Percentiles rank a stretch among this genome's conserved stretches.
phyloP scores from a whole-genome alignment of 2,113 vertebrate species.

The Cygnus buccinator region DNA sequence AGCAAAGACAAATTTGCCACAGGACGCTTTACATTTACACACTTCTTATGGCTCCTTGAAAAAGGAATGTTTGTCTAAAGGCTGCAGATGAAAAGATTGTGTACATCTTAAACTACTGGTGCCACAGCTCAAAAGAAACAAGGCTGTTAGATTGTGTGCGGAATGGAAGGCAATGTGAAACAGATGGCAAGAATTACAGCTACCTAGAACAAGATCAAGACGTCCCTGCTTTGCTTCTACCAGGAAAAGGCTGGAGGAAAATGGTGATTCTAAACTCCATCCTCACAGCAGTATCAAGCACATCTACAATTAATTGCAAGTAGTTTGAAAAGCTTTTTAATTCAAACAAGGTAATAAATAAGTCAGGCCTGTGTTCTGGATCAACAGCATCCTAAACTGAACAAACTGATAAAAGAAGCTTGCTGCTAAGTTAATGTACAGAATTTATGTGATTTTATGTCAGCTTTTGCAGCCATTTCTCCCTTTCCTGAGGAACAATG shows the following conservation, averaged over 20 bases:
- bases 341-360: not conserved
- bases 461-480: slow-evolving; percentile 12
- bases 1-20: not conserved
- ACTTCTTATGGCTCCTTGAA: accelerated
- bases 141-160: not conserved
- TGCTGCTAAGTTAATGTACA: not conserved
- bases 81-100: not conserved
- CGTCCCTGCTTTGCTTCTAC: not conserved
- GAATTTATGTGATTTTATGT: not conserved
- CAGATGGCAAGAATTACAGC: no score
- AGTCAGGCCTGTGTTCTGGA: not conserved
- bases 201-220: not conserved
- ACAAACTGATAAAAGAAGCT: not conserved
- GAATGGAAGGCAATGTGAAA: no score
- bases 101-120: not conserved
- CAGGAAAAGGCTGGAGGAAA: not conserved
- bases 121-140: not conserved
- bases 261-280: not conserved
- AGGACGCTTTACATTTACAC: not conserved
- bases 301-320: not conserved
- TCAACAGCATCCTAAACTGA: not conserved
- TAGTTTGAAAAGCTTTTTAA: not conserved
- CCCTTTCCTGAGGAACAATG: slow-evolving; percentile 12
- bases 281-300: not conserved
- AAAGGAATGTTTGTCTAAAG: accelerated